phyloP scores from a whole-genome alignment of 1,140 invertebrate species.

The Sarcophaga bullata region DNA sequence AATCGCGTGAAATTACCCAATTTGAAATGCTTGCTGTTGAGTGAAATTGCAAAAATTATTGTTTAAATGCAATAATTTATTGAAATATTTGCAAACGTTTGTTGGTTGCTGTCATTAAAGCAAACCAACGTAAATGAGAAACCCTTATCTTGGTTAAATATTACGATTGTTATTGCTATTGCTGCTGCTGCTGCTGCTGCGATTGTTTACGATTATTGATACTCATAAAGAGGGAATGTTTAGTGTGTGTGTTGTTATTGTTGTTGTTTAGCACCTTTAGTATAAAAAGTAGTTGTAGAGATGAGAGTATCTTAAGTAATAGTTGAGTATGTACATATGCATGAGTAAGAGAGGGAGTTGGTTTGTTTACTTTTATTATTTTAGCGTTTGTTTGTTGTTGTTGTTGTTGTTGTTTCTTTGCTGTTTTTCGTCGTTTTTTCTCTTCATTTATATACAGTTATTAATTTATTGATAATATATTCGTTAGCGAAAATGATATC shows the following conservation, averaged over 20 bases:
- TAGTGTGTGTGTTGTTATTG: background rate
- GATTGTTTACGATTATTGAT: constrained; percentile 6
- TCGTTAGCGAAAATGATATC: constrained; percentile 39
- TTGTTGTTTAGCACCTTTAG: no score
- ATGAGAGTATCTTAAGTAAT: no score
- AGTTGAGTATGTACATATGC: no score
- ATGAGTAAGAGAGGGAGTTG: no score
- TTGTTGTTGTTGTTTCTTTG: constrained; percentile 1
- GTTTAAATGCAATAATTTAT: background rate
- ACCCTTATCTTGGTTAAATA: background rate
- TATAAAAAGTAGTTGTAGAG: no score
- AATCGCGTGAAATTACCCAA: no score
- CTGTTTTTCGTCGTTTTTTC: constrained; percentile 14
- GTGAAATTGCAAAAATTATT: constrained; percentile 3
- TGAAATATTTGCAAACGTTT: background rate
- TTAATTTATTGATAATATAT: constrained; percentile 19
- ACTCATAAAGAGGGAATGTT: constrained; percentile 30
- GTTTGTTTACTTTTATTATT: no score
- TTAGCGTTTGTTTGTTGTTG: background rate
- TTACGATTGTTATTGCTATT: background rate
- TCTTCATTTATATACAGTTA: constrained; percentile 28
- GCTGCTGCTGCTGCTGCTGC: background rate
- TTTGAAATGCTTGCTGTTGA: no score
- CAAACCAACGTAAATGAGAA: background rate
- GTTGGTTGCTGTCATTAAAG: background rate